These are phyloP conservation scores for Aradus depressus DNA, from an alignment of 2,888 invertebrate species.

Conservation along the genomic window DNA sequence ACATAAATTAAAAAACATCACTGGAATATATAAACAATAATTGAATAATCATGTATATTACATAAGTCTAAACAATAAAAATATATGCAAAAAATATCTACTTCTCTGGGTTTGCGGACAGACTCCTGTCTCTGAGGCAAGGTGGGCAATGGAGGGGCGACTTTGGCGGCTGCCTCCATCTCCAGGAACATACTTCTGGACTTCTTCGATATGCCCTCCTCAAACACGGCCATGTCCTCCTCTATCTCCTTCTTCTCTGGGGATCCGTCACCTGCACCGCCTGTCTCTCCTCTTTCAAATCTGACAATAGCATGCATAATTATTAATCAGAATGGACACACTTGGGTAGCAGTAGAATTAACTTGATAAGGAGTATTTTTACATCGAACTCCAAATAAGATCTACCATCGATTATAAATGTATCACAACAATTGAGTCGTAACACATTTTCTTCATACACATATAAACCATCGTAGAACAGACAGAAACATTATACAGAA, in stretches of 20 bases:
- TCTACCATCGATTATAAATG: too few species aligned
- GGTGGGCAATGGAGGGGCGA: slow-evolving; percentile 45
- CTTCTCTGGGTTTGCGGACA: slow-evolving; percentile 15
- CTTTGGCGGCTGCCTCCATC: slow-evolving; percentile 63
- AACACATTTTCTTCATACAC: too few species aligned
- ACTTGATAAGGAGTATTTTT: too few species aligned
- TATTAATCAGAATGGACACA: too few species aligned
- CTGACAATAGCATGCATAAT: too few species aligned
- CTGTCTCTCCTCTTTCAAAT: slow-evolving; percentile 65
- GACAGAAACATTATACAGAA: too few species aligned
- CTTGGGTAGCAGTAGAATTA: too few species aligned
- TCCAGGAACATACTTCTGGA: slow-evolving; percentile 77
- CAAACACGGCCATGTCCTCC: slow-evolving; percentile 63
- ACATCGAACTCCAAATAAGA: too few species aligned
- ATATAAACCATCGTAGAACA: too few species aligned
- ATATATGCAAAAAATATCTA: background rate
- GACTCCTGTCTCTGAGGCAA: slow-evolving; percentile 28
- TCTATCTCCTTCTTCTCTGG: slow-evolving; percentile 36
- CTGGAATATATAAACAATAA: background rate
- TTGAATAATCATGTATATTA: background rate
- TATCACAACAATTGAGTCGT: too few species aligned
- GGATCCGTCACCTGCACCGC: slow-evolving; percentile 48
- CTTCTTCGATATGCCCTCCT: slow-evolving; percentile 79
- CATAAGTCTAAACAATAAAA: background rate
- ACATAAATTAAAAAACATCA: background rate